Evolutionary conservation across 2,113 vertebrate genomes (phyloP).

Genomic region (Nymphicus hollandicus): DNA sequence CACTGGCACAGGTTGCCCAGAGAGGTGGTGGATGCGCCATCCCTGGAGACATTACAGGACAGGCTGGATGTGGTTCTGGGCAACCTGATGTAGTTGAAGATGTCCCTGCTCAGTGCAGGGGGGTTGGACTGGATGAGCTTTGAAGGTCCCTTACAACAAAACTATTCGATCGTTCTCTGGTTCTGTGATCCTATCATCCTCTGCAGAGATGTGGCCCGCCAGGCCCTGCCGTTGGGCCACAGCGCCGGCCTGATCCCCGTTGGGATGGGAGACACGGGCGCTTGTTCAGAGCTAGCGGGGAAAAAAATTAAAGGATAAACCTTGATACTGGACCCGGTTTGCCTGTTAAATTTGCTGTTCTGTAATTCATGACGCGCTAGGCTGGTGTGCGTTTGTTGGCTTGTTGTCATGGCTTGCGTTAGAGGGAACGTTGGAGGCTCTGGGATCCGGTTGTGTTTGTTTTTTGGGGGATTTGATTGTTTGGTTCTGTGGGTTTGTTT

Average conservation of each 20-base stretch:
- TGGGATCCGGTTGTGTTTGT: background rate
- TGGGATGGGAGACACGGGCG: too few relatives aligned
- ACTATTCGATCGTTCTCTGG: background rate
- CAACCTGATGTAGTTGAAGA: background rate
- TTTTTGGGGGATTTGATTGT: background rate
- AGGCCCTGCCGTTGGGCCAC: background rate
- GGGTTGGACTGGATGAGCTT: background rate
- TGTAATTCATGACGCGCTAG: fast-evolving
- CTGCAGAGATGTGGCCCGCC: background rate
- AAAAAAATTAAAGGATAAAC: fast-evolving
- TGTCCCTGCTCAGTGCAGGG: background rate
- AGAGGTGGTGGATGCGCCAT: background rate
- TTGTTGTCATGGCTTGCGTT: background rate
- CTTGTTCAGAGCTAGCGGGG: fast-evolving
- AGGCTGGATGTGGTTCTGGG: background rate
- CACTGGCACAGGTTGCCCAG: too few relatives aligned
- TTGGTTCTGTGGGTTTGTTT: background rate
- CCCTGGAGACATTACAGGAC: too few relatives aligned
- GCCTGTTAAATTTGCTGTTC: fast-evolving
- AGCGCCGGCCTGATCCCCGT: background rate
- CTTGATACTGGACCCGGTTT: background rate
- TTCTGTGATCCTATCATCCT: too few relatives aligned
- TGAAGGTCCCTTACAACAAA: background rate
- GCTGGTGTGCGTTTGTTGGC: background rate
- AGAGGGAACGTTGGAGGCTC: background rate